These are phyloP conservation scores for Saccopteryx bilineata DNA, from an alignment of 2,113 vertebrate genomes.

Conservation along the genomic window DNA sequence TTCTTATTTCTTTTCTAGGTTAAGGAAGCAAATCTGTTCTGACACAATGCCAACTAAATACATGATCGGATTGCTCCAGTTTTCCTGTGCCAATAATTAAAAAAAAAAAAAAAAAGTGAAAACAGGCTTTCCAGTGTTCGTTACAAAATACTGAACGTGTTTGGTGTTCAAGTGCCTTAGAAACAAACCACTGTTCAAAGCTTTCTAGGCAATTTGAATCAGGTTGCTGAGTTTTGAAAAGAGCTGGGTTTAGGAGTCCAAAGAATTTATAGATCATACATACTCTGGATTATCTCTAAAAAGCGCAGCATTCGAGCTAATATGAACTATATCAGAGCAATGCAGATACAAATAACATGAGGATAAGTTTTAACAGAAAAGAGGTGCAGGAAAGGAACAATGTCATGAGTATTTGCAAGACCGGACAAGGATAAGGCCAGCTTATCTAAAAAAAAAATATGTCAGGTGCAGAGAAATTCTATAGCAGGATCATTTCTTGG, in stretches of 20 bases:
- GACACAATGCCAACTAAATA: slow-evolving; percentile 12
- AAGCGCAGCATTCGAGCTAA: background rate
- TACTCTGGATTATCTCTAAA: background rate
- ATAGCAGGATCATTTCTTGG: background rate
- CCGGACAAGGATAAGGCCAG: background rate
- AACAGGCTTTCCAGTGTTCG: background rate
- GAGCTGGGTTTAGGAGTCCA: background rate
- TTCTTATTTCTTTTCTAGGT: slow-evolving; percentile 47
- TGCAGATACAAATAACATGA: fast-evolving
- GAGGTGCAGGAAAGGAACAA: too few species aligned
- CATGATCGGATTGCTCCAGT: slow-evolving; percentile 55
- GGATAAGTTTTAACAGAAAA: background rate
- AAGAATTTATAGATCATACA: background rate
- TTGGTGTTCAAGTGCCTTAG: background rate
- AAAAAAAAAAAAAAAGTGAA: background rate
- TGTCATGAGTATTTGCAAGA: background rate
- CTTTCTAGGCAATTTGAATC: slow-evolving; percentile 62
- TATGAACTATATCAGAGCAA: background rate
- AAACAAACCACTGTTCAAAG: background rate
- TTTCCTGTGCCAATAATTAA: background rate
- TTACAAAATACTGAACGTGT: background rate
- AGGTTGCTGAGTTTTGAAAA: slow-evolving; percentile 26
- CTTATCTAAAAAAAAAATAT: background rate
- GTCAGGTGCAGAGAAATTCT: background rate
- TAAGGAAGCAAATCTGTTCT: slow-evolving; percentile 59